phyloP scores from a whole-genome alignment of 2,113 vertebrate species.

The Tautogolabrus adspersus region DNA sequence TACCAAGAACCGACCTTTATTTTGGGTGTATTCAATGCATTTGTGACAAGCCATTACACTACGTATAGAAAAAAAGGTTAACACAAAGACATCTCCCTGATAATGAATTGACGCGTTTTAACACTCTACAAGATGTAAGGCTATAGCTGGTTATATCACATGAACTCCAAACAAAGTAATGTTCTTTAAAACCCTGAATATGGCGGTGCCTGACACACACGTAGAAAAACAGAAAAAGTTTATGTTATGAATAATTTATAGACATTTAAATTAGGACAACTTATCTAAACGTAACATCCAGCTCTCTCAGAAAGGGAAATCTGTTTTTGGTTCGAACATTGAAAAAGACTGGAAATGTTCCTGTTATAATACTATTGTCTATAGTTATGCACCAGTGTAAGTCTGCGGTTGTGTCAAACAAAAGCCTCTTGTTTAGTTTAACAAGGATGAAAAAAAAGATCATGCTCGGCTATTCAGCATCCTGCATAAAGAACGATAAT shows the following conservation, averaged over 20 bases:
- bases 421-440: slow-evolving; percentile 47
- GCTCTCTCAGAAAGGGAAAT: slow-evolving; percentile 15
- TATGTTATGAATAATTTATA: neutral
- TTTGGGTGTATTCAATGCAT: neutral
- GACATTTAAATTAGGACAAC: neutral
- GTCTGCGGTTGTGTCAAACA: slow-evolving; percentile 46
- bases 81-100: neutral
- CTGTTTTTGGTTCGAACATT: slow-evolving; percentile 22
- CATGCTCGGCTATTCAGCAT: slow-evolving; percentile 22
- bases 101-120: neutral
- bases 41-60: neutral
- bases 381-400: slow-evolving; percentile 33
- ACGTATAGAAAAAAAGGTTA: no score
- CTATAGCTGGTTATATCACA: neutral
- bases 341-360: slow-evolving; percentile 33
- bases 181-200: neutral
- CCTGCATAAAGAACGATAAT: slow-evolving; percentile 14
- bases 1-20: neutral
- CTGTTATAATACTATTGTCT: slow-evolving; percentile 29
- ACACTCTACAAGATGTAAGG: neutral
- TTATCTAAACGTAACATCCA: neutral
- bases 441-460: slow-evolving; percentile 32
- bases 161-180: neutral
- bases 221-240: neutral
- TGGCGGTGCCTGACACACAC: neutral